Percentiles rank a stretch among this genome's conserved stretches.
These are phyloP conservation scores for Platycercus adscitus DNA, from an alignment of 2,113 vertebrate species.

Conservation along the genomic window DNA sequence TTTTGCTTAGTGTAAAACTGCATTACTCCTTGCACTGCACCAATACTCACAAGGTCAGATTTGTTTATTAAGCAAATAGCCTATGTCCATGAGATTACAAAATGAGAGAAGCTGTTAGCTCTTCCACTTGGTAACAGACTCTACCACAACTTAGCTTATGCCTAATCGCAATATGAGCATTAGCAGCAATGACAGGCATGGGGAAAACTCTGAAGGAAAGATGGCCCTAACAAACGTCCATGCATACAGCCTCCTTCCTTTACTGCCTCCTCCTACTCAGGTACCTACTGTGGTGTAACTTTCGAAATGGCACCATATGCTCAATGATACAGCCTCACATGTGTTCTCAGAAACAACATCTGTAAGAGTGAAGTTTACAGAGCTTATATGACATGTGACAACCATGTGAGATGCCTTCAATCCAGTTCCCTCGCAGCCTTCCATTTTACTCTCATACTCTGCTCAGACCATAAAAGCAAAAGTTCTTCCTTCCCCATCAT, in stretches of 20 bases:
- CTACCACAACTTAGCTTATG: neutral
- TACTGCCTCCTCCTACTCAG: constrained; percentile 9
- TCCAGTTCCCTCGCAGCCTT: neutral
- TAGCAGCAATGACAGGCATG: neutral
- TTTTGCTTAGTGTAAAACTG: neutral
- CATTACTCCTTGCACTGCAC: neutral
- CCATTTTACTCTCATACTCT: neutral
- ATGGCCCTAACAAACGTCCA: neutral
- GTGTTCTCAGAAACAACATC: constrained; percentile 40
- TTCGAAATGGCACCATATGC: constrained; percentile 29
- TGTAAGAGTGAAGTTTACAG: constrained; percentile 11
- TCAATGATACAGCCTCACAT: neutral
- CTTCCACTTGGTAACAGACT: neutral
- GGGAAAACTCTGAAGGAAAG: neutral
- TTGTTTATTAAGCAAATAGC: neutral
- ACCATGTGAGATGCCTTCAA: neutral
- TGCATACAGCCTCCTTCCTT: neutral
- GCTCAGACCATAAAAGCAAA: neutral
- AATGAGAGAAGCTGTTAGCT: neutral
- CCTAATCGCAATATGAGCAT: neutral
- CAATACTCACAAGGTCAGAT: neutral
- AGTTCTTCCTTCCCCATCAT: neutral
- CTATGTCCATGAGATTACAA: neutral
- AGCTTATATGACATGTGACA: neutral
- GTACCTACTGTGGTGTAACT: constrained; percentile 24